Base-by-base conservation (phyloP, 2,113 vertebrate genomes). In the Tychaedon coryphoeus region DNA sequence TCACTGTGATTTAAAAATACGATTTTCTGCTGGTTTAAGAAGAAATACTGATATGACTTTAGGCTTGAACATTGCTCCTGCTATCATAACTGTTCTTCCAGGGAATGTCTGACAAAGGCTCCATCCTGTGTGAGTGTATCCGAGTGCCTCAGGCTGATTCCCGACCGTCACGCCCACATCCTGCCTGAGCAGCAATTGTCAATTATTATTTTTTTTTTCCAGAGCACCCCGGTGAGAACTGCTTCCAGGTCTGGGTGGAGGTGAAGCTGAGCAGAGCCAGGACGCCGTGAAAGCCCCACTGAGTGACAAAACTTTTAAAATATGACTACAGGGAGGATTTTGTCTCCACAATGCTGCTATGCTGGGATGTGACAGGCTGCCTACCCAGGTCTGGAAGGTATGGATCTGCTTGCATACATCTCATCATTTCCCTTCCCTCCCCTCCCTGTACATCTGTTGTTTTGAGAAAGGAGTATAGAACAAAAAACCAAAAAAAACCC, bases 331-430 rank as follows among this genome's bases (percentile, higher is more conserved):
- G 91, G 45, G 56, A 78, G 78, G 90, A 84, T 88, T 88, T 83
- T 50, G 19, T 69, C 76, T 92, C 34, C 85, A 93, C 78, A 3
- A 93, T 95, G 94, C 95, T 86, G 92, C 71, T 73, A n/a, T 86
- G 92, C 93, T 13, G 34, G 71, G 77, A 92, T 92, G 89, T 95
- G 90, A 95, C 75, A 92, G 66, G 83, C 73, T 94, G 65, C 86
- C 78, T 83, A 9, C 70, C 72, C 90, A 31, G 88, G 47, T 69
- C 92, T 95, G 84, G 54, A 94, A 97, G 96, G 94, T 97, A 95
- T 61, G 94, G 71, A 70, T 94, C 60, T 84, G 70, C 56, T 69
- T 80, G 60, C 56, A 43, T 67, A 25, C 38, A 15, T 67, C 1
- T 0, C 11, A 31, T 40, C 5, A 22, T 77, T 93, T 67, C 40